Percentiles rank a stretch among this genome's conserved stretches.
phyloP scores from a whole-genome alignment of 1,140 invertebrate species.

The Drosophila neocordata region DNA sequence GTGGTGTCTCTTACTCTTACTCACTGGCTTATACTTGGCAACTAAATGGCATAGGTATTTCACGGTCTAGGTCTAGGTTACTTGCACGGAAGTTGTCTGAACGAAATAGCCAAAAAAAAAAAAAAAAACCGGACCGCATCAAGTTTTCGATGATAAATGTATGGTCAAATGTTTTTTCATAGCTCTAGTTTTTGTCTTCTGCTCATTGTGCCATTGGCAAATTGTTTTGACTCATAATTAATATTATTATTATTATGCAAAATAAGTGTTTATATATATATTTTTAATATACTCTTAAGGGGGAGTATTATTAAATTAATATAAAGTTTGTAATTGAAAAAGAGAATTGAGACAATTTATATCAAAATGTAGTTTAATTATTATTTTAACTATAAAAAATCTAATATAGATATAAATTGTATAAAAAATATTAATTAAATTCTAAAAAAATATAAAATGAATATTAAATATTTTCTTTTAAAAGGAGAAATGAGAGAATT shows the following conservation, averaged over 20 bases:
- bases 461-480: no score
- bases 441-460: no score
- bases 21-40: slow-evolving; percentile 27
- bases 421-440: no score
- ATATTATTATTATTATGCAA: slow-evolving; percentile 20
- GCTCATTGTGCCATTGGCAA: slow-evolving; percentile 44
- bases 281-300: neutral
- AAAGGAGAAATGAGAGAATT: no score
- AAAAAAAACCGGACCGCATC: slow-evolving; percentile 45
- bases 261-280: slow-evolving; percentile 16
- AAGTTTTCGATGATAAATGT: slow-evolving; percentile 72
- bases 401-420: no score
- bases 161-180: slow-evolving; percentile 44
- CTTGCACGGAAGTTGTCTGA: slow-evolving; percentile 53
- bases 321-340: neutral
- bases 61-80: slow-evolving; percentile 71
- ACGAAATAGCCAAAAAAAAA: slow-evolving; percentile 29
- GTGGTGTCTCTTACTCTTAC: slow-evolving; percentile 31
- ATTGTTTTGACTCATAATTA: slow-evolving; percentile 38
- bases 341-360: no score
- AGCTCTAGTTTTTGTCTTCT: slow-evolving; percentile 55
- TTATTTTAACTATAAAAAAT: no score
- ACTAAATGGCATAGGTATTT: slow-evolving; percentile 39
- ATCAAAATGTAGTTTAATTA: no score
- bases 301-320: neutral